Evolutionary conservation across 2,888 invertebrate species (phyloP).

Genomic region (Terebella lapidaria): DNA sequence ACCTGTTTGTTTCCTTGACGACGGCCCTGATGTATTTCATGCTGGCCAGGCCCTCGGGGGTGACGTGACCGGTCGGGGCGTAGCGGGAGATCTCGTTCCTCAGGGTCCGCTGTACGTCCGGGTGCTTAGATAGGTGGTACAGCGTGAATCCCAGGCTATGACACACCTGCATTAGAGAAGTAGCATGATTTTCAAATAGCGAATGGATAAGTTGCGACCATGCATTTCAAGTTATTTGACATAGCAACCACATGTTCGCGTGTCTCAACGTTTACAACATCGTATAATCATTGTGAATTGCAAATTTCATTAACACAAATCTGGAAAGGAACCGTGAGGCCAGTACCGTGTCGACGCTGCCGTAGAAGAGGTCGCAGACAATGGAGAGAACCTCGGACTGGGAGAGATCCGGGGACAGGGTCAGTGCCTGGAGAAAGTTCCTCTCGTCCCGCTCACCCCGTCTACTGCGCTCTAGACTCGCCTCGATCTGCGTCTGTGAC

Average conservation of each 20-base stretch:
- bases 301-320: no score
- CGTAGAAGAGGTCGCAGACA: constrained; percentile 13
- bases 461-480: neutral
- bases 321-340: neutral
- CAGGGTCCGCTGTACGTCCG: constrained; percentile 24
- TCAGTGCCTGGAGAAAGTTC: constrained; percentile 3
- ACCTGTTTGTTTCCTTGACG: constrained; percentile 31
- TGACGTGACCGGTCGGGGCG: constrained; percentile 10
- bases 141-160: constrained; percentile 16
- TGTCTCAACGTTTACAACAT: no score
- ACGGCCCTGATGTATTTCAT: constrained; percentile 27
- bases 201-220: no score
- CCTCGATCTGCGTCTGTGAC: no score
- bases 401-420: constrained; percentile 3
- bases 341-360: constrained; percentile 16
- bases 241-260: no score
- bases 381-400: constrained; percentile 6
- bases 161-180: neutral
- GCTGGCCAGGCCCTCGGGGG: constrained; percentile 15
- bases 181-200: no score
- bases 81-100: constrained; percentile 19
- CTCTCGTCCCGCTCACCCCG: neutral
- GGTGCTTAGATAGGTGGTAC: constrained; percentile 25
- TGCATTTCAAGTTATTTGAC: no score
- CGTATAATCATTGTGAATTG: no score